Evolutionary conservation across 2,113 vertebrate species (phyloP).

Genomic region (Bufo gargarizans): DNA sequence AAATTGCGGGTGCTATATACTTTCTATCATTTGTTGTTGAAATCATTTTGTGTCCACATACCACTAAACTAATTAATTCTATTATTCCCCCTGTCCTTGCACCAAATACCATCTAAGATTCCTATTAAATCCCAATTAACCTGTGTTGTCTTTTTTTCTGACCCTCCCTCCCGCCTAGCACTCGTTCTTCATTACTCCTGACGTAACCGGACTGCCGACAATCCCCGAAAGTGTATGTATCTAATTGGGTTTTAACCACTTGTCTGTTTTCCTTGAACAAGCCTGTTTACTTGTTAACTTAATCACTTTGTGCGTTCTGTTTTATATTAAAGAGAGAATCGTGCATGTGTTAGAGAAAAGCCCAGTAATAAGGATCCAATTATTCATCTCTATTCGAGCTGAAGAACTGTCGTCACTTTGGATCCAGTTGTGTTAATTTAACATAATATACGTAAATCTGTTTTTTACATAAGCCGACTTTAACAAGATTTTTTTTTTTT

Average conservation of each 20-base stretch:
- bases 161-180: constrained; percentile 74
- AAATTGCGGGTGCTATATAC: not conserved
- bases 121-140: constrained; percentile 55
- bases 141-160: constrained; percentile 59
- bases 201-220: constrained; percentile 93
- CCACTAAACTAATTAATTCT: constrained; percentile 47
- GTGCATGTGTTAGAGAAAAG: constrained; percentile 26
- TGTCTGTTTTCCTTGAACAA: constrained; percentile 52
- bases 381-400: not conserved
- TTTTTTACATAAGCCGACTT: not conserved
- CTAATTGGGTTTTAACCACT: constrained; percentile 57
- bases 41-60: constrained; percentile 44
- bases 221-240: constrained; percentile 98
- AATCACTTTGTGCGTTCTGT: constrained; percentile 58
- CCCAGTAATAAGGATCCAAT: not conserved
- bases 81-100: constrained; percentile 19
- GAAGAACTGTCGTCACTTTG: not conserved
- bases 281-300: constrained; percentile 54
- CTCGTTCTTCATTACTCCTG: constrained; percentile 95
- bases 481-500: not conserved
- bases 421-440: not conserved
- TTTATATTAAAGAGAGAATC: constrained; percentile 34
- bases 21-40: constrained; percentile 33
- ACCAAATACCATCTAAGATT: constrained; percentile 41
- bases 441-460: not conserved